Conservation (phyloP, 2,797 vertebrate genomes). For the Squalus acanthias region DNA sequence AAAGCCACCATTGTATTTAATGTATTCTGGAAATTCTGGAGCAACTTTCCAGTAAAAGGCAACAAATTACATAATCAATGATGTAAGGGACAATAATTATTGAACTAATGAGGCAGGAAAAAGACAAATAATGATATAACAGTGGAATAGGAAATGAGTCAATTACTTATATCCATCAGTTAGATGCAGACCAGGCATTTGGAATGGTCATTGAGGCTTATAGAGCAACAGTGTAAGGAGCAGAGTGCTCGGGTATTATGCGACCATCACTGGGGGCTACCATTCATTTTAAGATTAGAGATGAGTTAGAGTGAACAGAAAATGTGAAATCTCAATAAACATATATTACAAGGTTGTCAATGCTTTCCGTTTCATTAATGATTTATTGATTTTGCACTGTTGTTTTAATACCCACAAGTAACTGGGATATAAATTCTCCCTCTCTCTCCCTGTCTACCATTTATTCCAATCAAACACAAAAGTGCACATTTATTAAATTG, state of each 20-base stretch:
- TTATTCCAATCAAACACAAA: neutral
- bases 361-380: neutral
- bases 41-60: neutral
- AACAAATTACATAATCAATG: neutral
- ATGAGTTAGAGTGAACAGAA: neutral
- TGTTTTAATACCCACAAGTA: neutral
- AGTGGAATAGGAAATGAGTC: neutral
- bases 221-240: neutral
- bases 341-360: neutral
- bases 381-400: constrained; percentile 27
- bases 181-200: neutral
- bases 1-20: neutral
- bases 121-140: neutral
- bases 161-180: neutral
- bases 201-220: neutral
- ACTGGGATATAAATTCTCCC: neutral
- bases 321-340: constrained; percentile 2
- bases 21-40: neutral
- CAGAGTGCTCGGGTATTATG: neutral
- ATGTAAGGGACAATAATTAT: constrained; percentile 11
- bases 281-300: neutral
- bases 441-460: neutral
- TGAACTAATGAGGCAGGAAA: neutral
- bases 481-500: neutral
- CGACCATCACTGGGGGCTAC: neutral